Evolutionary conservation across 2,888 invertebrate genomes (phyloP).

Genomic region (Caenorhabditis imperialis): DNA sequence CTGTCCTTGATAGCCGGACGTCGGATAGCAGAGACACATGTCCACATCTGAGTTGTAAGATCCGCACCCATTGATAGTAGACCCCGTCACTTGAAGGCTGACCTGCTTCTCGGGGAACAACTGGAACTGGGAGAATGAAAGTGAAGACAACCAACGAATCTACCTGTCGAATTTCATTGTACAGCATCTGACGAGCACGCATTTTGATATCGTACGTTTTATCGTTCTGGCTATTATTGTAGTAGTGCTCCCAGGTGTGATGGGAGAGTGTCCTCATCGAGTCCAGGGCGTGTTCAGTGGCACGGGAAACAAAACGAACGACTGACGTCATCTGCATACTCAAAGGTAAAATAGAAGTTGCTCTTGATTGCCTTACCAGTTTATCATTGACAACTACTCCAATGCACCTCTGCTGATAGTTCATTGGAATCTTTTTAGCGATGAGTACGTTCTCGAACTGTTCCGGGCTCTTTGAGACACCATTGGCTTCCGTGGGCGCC

Average conservation of each 20-base stretch:
- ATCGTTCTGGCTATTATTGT: slow-evolving; percentile 16
- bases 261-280: slow-evolving; percentile 1
- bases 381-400: slow-evolving; percentile 32
- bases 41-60: slow-evolving; percentile 77
- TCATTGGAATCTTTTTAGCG: background rate
- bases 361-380: background rate
- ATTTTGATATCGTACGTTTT: slow-evolving; percentile 40
- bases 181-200: slow-evolving; percentile 38
- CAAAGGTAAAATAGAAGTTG: background rate
- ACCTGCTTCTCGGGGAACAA: slow-evolving; percentile 29
- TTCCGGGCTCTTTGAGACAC: too few relatives aligned
- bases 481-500: too few relatives aligned
- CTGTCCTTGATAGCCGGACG: slow-evolving; percentile 1
- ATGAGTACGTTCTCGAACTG: too few relatives aligned
- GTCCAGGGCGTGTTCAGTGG: too few relatives aligned
- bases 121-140: background rate
- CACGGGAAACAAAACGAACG: too few relatives aligned
- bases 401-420: slow-evolving; percentile 27
- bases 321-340: too few relatives aligned
- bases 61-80: slow-evolving; percentile 77
- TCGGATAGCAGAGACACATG: slow-evolving; percentile 68
- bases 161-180: slow-evolving; percentile 33
- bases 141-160: background rate
- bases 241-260: slow-evolving; percentile 32
- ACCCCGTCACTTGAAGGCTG: slow-evolving; percentile 63